A percentile compares a stretch with the other conserved stretches of the same genome.
Conservation (phyloP, 2,113 vertebrate genomes). For the Mugil cephalus region DNA sequence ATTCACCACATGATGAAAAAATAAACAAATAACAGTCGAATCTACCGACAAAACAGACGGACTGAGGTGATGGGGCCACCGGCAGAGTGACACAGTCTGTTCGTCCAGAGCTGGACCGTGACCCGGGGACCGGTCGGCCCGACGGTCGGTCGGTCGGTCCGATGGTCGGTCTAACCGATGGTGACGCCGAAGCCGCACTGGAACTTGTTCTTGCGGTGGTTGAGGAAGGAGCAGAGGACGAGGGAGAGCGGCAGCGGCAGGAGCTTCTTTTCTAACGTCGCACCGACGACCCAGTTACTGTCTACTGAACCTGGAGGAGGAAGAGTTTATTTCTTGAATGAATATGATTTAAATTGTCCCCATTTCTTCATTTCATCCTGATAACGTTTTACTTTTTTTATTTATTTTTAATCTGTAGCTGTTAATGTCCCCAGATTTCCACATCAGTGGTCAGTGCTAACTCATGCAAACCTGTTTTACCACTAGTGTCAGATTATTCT, state of each 20-base stretch:
- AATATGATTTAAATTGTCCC: too few species aligned
- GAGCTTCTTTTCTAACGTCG: constrained; percentile 91
- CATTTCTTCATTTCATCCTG: too few species aligned
- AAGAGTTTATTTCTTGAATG: too few species aligned
- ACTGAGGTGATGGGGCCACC: constrained; percentile 26
- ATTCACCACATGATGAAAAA: constrained; percentile 19
- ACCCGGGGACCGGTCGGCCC: too few species aligned
- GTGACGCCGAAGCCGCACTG: constrained; percentile 92
- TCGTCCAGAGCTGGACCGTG: constrained; percentile 19
- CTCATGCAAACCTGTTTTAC: too few species aligned
- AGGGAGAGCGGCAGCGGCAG: constrained; percentile 89
- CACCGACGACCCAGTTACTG: constrained; percentile 92
- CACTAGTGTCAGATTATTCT: too few species aligned
- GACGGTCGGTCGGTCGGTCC: constrained; percentile 75
- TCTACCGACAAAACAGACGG: neutral
- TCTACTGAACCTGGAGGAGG: constrained; percentile 86
- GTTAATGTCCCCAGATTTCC: too few species aligned
- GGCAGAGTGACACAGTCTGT: constrained; percentile 21
- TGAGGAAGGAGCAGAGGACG: constrained; percentile 90
- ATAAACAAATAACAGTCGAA: constrained; percentile 1
- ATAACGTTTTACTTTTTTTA: too few species aligned
- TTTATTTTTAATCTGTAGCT: too few species aligned
- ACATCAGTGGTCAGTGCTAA: too few species aligned
- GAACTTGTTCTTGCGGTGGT: constrained; percentile 92
- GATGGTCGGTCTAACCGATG: constrained; percentile 87